Base-by-base conservation (phyloP, 1,140 invertebrate genomes). In the Ladona fulva region DNA sequence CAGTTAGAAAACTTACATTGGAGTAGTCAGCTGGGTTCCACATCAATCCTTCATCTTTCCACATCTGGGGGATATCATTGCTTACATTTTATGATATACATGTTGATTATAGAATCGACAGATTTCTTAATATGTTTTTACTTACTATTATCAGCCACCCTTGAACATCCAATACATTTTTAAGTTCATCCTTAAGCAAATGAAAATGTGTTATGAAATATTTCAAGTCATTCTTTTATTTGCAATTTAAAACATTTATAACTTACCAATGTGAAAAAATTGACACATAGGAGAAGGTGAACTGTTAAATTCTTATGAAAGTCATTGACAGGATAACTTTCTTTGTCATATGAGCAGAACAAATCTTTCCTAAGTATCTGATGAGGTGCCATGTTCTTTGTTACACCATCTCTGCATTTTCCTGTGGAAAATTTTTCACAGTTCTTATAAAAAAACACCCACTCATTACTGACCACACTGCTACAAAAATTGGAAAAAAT, bases 21-120 rank as follows among this genome's bases (percentile, higher is more conserved):
- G 85, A 84, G 76, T 84, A 87, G 42, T 87, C 83, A 10, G 82
- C 82, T 0, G 85, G 83, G 44, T 83, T 83, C 87, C 87, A 88
- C 59, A 80, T 84, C 0, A 88, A 81, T 81, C 86, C 85, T n/a
- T 83, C 80, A 78, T 88, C 87, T 0, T 37, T 79, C 87, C 87
- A 88, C 42, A 44, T 76, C 87, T 86, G 24, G 42, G 83, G n/a
- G n/a, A n/a, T n/a, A n/a, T n/a, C n/a, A n/a, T n/a, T n/a, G n/a
- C n/a, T n/a, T n/a, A 78, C 42, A 81, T 76, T 77, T 37, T 37
- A 37, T n/a, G n/a, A n/a, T n/a, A n/a, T n/a, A n/a, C n/a, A n/a
- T n/a, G n/a, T n/a, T n/a, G n/a, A n/a, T n/a, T n/a, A n/a, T n/a
- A n/a, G n/a, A n/a, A n/a, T n/a, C n/a, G n/a, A n/a, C n/a, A n/a